Evolutionary conservation across 2,113 vertebrate species (phyloP), one percentile per base, ranked within the genome.

Genomic region (Sus scrofa): DNA sequence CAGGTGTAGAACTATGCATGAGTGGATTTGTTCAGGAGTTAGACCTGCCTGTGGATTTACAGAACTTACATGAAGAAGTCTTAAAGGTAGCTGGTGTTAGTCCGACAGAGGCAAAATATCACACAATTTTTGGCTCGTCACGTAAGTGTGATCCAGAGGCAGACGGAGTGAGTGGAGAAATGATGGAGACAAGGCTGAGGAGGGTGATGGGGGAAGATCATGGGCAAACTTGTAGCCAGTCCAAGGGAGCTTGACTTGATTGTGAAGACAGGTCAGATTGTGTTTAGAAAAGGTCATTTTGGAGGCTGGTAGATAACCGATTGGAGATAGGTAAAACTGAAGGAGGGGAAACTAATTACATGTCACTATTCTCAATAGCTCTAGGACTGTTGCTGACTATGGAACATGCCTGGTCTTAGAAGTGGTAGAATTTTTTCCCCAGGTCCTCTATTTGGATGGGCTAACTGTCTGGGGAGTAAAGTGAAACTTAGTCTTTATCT

Each of bases 251-350:
- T 77, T 54, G 44, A 74, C 15, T 62, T 60, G 2, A 54, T 67
- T 15, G 9, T 87, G 20, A 85, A 75, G 30, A 63, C 34, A 86
- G 24, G 52, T 65, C 14, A 30, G 24, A 24, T 20, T 84, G 3
- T 85, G 15, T 52, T 63, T 96, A 65, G 32, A 54, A 74, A 81
- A 83, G 54, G 62, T 89, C 18, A 32, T 65, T 92, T 67, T 96
- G 65, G 65, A 87, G 27, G 26, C 75, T 67, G 37, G 19, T 27
- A 83, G 83, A 60, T 58, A 67, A 91, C 27, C 70, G n/a, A 56
- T 30, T 74, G 30, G 24, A 79, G 30, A 70, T 67, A 4, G 7
- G 19, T 54, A 86, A 85, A 75, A 24, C 7, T 67, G 27, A 68
- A 70, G 39, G 32, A 56, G 27, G 16, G 30, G 19, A 82, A 39